phyloP scores from a whole-genome alignment of 2,888 invertebrate species.

The Heteromyza rotundicornis region DNA sequence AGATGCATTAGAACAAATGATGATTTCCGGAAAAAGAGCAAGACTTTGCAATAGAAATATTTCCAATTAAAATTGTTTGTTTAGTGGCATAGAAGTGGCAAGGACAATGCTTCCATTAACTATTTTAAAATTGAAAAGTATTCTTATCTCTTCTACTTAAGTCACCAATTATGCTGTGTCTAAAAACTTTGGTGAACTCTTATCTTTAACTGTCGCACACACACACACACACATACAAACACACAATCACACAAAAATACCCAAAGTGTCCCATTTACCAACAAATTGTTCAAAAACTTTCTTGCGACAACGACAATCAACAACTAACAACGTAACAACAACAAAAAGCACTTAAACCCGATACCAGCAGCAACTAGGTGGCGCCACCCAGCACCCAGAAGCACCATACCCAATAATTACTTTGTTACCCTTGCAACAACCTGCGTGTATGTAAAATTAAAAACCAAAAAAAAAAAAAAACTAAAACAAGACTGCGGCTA shows the following conservation, averaged over 20 bases:
- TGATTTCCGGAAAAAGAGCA: too few species aligned
- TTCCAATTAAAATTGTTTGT: too few species aligned
- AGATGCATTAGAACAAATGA: too few species aligned
- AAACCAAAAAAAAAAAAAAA: too few species aligned
- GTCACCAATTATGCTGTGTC: too few species aligned
- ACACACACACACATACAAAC: too few species aligned
- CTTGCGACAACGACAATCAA: background rate
- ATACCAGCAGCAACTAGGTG: background rate
- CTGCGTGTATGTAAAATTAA: background rate
- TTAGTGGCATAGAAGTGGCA: too few species aligned
- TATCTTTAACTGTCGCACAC: conserved; percentile 11
- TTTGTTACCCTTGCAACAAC: conserved; percentile 17
- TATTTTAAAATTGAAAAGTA: too few species aligned
- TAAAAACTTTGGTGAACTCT: background rate
- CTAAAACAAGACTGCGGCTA: background rate
- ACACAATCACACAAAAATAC: too few species aligned
- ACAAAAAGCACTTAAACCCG: conserved; percentile 5
- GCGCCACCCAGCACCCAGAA: background rate
- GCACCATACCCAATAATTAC: conserved; percentile 19
- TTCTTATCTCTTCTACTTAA: too few species aligned
- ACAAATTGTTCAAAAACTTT: conserved; percentile 11
- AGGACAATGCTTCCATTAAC: too few species aligned
- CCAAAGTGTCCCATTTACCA: conserved; percentile 9
- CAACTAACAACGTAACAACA: conserved; percentile 9
- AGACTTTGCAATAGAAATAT: too few species aligned